Conservation (phyloP, 2,888 invertebrate genomes). For the Mimumesa dahlbomi region DNA sequence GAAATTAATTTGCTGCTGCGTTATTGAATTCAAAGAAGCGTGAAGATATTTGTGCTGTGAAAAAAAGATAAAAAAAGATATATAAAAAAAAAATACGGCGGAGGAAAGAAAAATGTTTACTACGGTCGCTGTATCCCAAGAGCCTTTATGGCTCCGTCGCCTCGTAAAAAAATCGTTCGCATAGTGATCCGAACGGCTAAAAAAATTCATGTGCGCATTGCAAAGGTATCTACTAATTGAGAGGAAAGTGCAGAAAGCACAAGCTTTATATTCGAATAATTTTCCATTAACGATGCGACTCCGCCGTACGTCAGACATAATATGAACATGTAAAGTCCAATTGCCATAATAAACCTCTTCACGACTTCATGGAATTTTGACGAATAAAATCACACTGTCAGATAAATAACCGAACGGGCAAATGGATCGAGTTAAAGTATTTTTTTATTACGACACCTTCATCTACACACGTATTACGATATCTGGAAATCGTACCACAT, state of each 20-base stretch:
- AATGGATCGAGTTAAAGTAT: too few relatives aligned
- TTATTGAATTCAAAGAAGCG: background rate
- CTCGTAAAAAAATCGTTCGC: constrained; percentile 14
- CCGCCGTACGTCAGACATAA: background rate
- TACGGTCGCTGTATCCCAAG: constrained; percentile 3
- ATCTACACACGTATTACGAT: too few relatives aligned
- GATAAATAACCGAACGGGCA: too few relatives aligned
- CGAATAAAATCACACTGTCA: background rate
- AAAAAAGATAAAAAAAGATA: constrained; percentile 9
- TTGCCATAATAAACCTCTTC: background rate
- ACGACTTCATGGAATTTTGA: background rate
- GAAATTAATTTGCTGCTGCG: background rate
- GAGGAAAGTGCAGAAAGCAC: constrained; percentile 4
- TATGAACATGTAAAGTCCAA: background rate
- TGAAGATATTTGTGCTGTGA: background rate
- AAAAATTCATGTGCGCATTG: constrained; percentile 6
- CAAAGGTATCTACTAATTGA: constrained; percentile 22
- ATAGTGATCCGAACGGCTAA: background rate
- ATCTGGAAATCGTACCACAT: too few relatives aligned
- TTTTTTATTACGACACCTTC: too few relatives aligned
- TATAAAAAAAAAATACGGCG: constrained; percentile 44
- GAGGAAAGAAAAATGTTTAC: too few relatives aligned
- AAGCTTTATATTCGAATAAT: constrained; percentile 3
- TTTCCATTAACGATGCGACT: constrained; percentile 11
- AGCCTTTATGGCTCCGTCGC: constrained; percentile 8